Evolutionary conservation across 2,888 invertebrate species (phyloP).

Genomic region (Cyclophora albipunctata): DNA sequence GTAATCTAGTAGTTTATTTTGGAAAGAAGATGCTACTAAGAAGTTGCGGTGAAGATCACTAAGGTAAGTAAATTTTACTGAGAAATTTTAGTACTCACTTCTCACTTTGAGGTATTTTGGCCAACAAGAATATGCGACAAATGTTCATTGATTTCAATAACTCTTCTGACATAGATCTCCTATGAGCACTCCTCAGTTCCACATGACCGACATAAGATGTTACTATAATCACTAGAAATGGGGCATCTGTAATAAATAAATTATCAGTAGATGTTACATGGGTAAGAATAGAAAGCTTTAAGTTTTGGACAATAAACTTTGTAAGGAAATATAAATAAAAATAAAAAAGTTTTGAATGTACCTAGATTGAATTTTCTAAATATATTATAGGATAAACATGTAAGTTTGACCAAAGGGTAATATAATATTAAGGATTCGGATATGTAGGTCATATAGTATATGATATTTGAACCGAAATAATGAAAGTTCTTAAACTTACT

Average conservation of each 20-base stretch:
- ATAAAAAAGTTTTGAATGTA: too few species aligned
- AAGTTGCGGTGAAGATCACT: too few species aligned
- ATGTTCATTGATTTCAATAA: constrained; percentile 76
- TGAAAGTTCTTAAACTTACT: constrained; percentile 28
- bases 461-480: neutral
- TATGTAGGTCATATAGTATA: neutral
- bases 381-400: neutral
- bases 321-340: too few species aligned
- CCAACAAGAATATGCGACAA: constrained; percentile 81
- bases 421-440: neutral
- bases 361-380: neutral
- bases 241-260: constrained; percentile 31
- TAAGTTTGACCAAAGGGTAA: neutral
- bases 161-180: constrained; percentile 77
- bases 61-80: too few species aligned
- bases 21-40: too few species aligned
- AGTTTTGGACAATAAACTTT: too few species aligned
- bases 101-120: constrained; percentile 70
- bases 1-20: too few species aligned
- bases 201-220: constrained; percentile 86
- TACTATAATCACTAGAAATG: constrained; percentile 72
- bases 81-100: constrained; percentile 29
- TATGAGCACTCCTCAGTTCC: constrained; percentile 80
- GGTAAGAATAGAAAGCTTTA: neutral
- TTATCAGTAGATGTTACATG: neutral